phyloP scores from a whole-genome alignment of 2,113 vertebrate species.

The Elachura formosa region DNA sequence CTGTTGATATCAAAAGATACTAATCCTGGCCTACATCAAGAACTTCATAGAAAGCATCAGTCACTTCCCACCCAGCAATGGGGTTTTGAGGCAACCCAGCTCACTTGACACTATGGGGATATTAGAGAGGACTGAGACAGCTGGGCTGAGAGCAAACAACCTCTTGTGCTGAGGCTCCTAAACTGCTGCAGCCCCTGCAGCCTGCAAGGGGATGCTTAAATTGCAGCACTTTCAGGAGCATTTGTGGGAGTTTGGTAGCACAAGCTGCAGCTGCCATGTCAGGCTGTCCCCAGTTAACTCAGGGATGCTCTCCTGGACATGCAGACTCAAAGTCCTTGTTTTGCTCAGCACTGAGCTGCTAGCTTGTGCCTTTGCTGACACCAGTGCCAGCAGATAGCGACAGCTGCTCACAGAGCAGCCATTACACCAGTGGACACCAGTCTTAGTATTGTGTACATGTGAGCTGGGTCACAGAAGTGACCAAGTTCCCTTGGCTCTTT shows the following conservation, averaged over 20 bases:
- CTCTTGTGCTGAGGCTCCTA: background rate
- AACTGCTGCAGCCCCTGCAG: background rate
- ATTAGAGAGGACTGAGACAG: background rate
- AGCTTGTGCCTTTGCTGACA: background rate
- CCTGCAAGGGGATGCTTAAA: background rate
- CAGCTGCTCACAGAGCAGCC: background rate
- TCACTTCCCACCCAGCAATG: background rate
- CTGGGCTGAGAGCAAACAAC: background rate
- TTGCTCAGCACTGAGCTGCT: background rate
- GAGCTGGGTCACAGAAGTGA: background rate
- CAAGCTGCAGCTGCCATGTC: background rate
- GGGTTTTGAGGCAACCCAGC: background rate
- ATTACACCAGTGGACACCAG: accelerated
- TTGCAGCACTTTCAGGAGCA: background rate
- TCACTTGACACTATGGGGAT: background rate
- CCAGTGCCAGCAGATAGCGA: background rate
- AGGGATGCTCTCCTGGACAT: background rate
- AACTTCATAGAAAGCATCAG: background rate
- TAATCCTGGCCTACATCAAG: background rate
- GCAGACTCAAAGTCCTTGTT: background rate
- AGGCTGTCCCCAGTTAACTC: background rate
- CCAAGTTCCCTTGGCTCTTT: background rate
- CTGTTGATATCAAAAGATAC: background rate
- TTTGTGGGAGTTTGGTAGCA: background rate
- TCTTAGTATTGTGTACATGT: no score